These are phyloP conservation scores for Metopolophium dirhodum DNA, from an alignment of 1,140 invertebrate species.

Conservation along the genomic window DNA sequence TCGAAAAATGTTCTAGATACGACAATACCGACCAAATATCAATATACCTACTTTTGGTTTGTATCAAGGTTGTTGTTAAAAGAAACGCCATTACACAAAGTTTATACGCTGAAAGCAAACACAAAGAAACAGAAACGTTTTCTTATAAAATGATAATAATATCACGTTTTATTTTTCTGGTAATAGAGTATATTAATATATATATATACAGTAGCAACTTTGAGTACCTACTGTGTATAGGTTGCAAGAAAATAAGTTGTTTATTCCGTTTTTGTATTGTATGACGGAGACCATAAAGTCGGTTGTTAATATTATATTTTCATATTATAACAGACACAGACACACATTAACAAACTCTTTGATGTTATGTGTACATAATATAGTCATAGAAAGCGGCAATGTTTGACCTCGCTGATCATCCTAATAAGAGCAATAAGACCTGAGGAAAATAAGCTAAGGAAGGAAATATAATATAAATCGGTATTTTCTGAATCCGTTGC, in stretches of 20 bases:
- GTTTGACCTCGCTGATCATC: neutral
- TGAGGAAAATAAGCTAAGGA: neutral
- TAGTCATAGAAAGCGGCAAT: neutral
- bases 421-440: neutral
- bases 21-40: neutral
- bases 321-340: neutral
- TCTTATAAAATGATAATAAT: slow-evolving; percentile 33
- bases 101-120: neutral
- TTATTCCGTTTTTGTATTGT: neutral
- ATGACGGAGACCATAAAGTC: neutral
- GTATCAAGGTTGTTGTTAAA: slow-evolving; percentile 3
- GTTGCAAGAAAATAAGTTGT: neutral
- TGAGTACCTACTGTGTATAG: neutral
- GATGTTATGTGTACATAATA: neutral
- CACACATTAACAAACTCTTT: neutral
- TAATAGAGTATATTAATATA: neutral
- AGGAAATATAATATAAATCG: neutral
- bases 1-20: neutral
- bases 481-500: neutral
- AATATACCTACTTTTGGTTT: slow-evolving; percentile 2
- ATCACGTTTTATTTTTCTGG: slow-evolving; percentile 20
- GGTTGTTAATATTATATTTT: slow-evolving; percentile 3
- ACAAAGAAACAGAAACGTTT: slow-evolving; percentile 38
- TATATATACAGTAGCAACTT: neutral
- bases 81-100: neutral